Evolutionary conservation across 2,113 vertebrate species (phyloP).

Genomic region (Megaptera novaeangliae): DNA sequence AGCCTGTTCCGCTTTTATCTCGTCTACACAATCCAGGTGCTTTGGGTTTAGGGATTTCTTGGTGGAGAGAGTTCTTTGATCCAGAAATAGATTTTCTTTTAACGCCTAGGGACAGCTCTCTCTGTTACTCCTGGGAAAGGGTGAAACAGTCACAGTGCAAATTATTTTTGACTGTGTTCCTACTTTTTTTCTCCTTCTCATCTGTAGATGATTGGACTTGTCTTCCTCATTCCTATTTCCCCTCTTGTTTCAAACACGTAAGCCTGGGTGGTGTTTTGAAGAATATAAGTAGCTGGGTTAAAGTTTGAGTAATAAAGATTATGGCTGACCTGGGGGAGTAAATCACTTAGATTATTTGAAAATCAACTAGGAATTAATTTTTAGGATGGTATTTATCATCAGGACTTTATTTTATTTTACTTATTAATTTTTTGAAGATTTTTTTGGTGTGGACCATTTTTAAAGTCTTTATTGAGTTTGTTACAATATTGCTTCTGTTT

Average conservation of each 20-base stretch:
- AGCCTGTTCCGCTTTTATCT: conserved; percentile 96
- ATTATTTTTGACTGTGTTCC: not conserved
- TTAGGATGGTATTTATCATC: not conserved
- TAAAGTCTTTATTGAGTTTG: too few relatives aligned
- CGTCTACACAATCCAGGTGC: conserved; percentile 88
- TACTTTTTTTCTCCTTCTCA: not conserved
- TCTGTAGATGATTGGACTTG: conserved; percentile 23
- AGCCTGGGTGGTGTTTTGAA: not conserved
- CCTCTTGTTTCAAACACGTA: not conserved
- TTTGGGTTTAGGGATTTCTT: not conserved
- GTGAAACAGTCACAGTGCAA: not conserved
- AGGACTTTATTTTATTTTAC: not conserved
- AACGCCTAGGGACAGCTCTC: not conserved
- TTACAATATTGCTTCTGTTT: too few relatives aligned
- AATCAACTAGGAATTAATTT: conserved; percentile 9
- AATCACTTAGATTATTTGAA: conserved; percentile 10
- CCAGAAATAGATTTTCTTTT: conserved; percentile 2
- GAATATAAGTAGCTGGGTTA: not conserved
- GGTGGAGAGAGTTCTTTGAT: not conserved
- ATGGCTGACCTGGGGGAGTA: not conserved
- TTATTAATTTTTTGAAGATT: too few relatives aligned
- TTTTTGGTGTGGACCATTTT: too few relatives aligned
- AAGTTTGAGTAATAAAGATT: not conserved
- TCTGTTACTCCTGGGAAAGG: not conserved
- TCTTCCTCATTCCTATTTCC: conserved; percentile 1